Conservation (phyloP, 2,113 vertebrate species). For the Xenus cinereus region DNA sequence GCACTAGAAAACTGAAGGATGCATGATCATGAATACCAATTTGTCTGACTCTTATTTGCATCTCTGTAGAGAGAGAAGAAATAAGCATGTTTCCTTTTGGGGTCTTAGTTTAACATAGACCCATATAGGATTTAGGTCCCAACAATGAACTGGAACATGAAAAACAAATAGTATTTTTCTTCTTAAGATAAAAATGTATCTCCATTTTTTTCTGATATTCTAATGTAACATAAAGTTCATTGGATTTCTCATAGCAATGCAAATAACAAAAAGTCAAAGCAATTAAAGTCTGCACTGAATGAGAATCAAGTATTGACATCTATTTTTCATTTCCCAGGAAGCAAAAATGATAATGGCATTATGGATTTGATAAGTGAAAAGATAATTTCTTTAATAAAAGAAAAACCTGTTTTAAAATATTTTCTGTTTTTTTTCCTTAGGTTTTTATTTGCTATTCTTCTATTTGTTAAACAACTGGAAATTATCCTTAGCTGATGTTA, state of each 20-base stretch:
- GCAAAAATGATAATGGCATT: background rate
- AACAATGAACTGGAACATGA: background rate
- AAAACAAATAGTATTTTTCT: conserved; percentile 2
- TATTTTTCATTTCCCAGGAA: background rate
- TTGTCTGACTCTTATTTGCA: background rate
- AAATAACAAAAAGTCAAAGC: background rate
- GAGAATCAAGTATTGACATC: background rate
- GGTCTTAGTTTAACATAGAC: background rate
- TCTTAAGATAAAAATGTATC: background rate
- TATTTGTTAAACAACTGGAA: background rate
- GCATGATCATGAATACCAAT: background rate
- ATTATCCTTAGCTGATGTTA: background rate
- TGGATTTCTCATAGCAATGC: background rate
- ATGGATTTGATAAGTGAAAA: background rate
- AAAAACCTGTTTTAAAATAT: background rate
- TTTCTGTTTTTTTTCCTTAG: background rate
- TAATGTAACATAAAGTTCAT: background rate
- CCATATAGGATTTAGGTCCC: background rate
- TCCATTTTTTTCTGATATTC: background rate
- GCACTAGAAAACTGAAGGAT: background rate
- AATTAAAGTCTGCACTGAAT: background rate
- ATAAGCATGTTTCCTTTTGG: background rate
- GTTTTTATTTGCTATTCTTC: background rate
- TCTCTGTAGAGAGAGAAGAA: background rate
- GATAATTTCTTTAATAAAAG: background rate